Percentiles rank a stretch among this genome's conserved stretches.
Evolutionary conservation across 2,888 invertebrate genomes (phyloP).

Genomic region (Plagodis dolabraria): DNA sequence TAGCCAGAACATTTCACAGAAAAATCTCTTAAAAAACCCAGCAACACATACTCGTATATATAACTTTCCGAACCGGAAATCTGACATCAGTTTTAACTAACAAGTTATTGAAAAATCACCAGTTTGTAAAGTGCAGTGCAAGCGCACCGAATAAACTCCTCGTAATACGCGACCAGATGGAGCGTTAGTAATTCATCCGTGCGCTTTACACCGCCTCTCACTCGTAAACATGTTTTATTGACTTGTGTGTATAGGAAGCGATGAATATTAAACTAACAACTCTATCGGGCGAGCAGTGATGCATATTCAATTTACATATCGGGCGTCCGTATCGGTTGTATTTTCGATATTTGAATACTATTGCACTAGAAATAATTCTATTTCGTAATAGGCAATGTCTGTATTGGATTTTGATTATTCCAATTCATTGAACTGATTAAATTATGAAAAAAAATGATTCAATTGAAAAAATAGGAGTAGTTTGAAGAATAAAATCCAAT

Average conservation of each 20-base stretch:
- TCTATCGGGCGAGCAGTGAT: slow-evolving; percentile 44
- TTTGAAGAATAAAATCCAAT: too few species aligned
- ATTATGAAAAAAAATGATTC: too few species aligned
- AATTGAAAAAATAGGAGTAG: too few species aligned
- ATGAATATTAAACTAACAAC: slow-evolving; percentile 68
- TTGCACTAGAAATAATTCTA: slow-evolving; percentile 23
- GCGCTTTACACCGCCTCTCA: slow-evolving; percentile 61
- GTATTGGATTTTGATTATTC: slow-evolving; percentile 11
- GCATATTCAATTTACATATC: slow-evolving; percentile 67
- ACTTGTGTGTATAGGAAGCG: slow-evolving; percentile 63
- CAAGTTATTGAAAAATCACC: slow-evolving; percentile 1
- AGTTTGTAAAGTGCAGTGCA: slow-evolving; percentile 15
- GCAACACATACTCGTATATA: too few species aligned
- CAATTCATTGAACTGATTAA: too few species aligned
- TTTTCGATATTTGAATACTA: slow-evolving; percentile 20
- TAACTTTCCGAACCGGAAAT: too few species aligned
- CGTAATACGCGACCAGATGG: slow-evolving; percentile 44
- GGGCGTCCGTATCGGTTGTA: slow-evolving; percentile 25
- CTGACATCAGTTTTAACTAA: too few species aligned
- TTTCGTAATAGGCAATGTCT: slow-evolving; percentile 12
- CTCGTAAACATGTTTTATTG: slow-evolving; percentile 75
- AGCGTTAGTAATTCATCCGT: slow-evolving; percentile 61
- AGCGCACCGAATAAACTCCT: slow-evolving; percentile 42
- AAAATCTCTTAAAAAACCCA: too few species aligned
- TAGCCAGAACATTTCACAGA: too few species aligned